Evolutionary conservation across 2,113 vertebrate genomes (phyloP), one percentile per base, ranked within the genome.

Genomic region (Apteryx mantelli): DNA sequence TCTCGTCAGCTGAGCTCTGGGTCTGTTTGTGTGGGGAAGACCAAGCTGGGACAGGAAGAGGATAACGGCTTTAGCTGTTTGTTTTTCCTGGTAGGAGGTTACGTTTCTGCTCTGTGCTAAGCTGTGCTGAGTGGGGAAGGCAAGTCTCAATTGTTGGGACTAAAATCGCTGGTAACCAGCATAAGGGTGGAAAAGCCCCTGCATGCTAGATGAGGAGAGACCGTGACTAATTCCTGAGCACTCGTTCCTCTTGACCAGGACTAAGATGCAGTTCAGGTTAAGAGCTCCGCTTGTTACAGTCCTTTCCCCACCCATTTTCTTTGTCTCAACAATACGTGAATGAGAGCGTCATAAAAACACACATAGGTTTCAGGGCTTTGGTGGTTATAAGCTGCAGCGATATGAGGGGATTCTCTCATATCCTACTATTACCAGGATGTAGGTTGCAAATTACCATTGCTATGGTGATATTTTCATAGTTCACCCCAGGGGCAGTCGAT

Each of bases 251-350:
- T 36, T 63, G 30, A 2, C 56, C 32, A 21, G 66, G 50, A 5
- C 60, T 3, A 36, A 74, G 76, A 95, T n/a, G 76, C 92, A 22
- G 95, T 46, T 2, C 3, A 30, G 14, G 75, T n/a, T n/a, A 74
- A 75, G 74, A 7, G 30, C 26, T 5, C 56, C 3, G 17, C 8
- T 46, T 73, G 2, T 77, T 48, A 63, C 40, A 16, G 40, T 36
- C 81, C 88, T 78, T 95, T 91, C 75, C 71, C 66, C 91, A 83
- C 89, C 94, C 77, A 84, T 71, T 97, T 95, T 60, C 85, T 96
- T 81, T 96, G 91, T 97, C 81, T 97, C 32, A 11, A 9, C 92
- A 81, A 70, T 6, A 5, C 69, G 15, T 42, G 79, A 32, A 6
- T 24, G 82, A 89, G 85, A 52, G 26, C 76, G 85, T 82, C 50